Base-by-base conservation (phyloP, 2,888 invertebrate genomes). In the Pasiphila rectangulata region DNA sequence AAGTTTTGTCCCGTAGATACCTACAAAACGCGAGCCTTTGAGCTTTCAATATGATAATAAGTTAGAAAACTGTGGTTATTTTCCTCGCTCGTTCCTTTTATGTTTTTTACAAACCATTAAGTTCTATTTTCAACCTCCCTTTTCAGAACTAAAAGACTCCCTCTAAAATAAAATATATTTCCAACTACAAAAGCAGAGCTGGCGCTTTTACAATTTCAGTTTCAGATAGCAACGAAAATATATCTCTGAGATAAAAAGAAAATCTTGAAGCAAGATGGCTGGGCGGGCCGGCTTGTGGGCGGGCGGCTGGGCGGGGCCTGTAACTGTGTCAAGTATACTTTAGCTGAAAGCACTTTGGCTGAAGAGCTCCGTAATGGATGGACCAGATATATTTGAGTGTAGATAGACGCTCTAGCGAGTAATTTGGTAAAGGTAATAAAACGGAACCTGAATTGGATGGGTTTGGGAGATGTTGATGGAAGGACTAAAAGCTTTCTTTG, bases 311-410 rank as follows among this genome's bases (percentile, higher is more conserved):
- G 82, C 75, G 81, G 73, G 59, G 63, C 66, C 21, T 25, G 51
- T 25, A 79, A 75, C 62, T 77, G 67, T 79, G 83, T 80, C 83
- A 77, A 80, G 79, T 67, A 69, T 72, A 67, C 70, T 71, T 65
- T 46, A 65, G 61, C 62, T 62, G 63, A 65, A 65, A 61, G 68
- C 71, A 63, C 70, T 72, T 60, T 63, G 53, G 52, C 54, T 44
- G 53, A 57, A 58, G 60, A 61, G 60, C 55, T 57, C 50, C 25
- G 60, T 65, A 67, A 72, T 72, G 65, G 71, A 70, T 56, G 56
- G 54, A 53, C 55, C 51, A 51, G 53, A 54, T 52, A 56, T 43
- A 43, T 42, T 53, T 46, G 10, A 46, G 45, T 46, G 50, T 43
- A 53, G 47, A 51, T 48, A 42, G 17, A 46, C 40, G 44, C 37